phyloP scores from a whole-genome alignment of 2,888 invertebrate genomes.

The Brachypterus glaber region DNA sequence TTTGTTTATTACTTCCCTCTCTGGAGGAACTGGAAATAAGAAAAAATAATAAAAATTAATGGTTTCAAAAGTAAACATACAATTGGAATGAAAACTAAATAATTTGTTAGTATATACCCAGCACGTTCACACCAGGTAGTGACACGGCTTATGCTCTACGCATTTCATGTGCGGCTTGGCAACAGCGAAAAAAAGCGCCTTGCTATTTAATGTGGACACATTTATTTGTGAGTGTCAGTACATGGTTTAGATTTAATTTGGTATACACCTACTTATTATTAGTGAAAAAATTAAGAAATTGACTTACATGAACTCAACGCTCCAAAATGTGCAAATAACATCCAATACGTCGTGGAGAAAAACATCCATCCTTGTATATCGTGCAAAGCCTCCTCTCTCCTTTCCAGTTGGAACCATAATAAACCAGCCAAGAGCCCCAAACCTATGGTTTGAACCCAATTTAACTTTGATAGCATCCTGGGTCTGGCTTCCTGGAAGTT shows the following conservation, averaged over 20 bases:
- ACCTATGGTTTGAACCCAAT: slow-evolving; percentile 67
- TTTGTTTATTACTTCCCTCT: slow-evolving; percentile 70
- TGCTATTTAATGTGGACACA: too few species aligned
- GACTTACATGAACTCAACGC: slow-evolving; percentile 69
- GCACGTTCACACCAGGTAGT: too few species aligned
- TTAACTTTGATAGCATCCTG: slow-evolving; percentile 64
- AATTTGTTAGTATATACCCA: too few species aligned
- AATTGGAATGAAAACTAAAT: too few species aligned
- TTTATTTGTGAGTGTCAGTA: too few species aligned
- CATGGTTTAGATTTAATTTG: background rate
- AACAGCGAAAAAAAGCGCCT: too few species aligned
- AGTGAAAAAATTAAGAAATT: slow-evolving; percentile 21
- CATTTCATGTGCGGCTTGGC: too few species aligned
- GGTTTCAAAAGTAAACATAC: too few species aligned
- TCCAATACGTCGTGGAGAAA: slow-evolving; percentile 75
- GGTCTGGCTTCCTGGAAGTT: slow-evolving; percentile 68
- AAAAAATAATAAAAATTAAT: slow-evolving; percentile 8
- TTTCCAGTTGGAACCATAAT: slow-evolving; percentile 69
- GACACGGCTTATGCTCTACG: too few species aligned
- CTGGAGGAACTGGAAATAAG: slow-evolving; percentile 57
- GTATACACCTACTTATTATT: too few species aligned
- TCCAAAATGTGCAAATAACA: slow-evolving; percentile 69
- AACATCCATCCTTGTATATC: slow-evolving; percentile 80
- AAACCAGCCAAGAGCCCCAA: slow-evolving; percentile 63
- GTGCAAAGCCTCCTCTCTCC: slow-evolving; percentile 62